Evolutionary conservation across 2,113 vertebrate species (phyloP), one percentile per base, ranked within the genome.

Genomic region (Pipa parva): DNA sequence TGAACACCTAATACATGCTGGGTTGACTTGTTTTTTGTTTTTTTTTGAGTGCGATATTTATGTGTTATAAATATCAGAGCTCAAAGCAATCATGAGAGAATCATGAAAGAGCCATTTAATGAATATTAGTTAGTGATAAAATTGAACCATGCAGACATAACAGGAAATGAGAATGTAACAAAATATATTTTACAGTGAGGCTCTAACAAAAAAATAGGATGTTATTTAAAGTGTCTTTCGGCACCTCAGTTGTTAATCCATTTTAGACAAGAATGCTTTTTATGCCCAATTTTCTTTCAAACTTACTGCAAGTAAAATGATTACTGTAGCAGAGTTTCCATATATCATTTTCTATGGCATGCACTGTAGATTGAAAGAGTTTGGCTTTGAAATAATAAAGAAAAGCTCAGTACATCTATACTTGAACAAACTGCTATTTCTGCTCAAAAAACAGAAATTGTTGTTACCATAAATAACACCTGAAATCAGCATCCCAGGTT

Each of bases 201-300:
- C 46, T 42, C 17, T 24, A 31, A 64, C 63, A 65, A 65, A 55
- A 65, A 29, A 10, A 65, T n/a, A n/a, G n/a, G n/a, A 56, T 65
- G 33, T 45, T 42, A 25, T n/a, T 54, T 57, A 28, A 65, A 46
- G 45, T 13, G 12, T 54, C 51, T 48, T 45, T 65, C 37, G 46
- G 26, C 5, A 25, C 37, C 24, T 24, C 10, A 17, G 26, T 28
- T 31, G 25, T 46, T 57, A 46, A 46, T 57, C 15, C 26, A 42
- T 56, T 65, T 55, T 27, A 42, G 13, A 26, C 24, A 57, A 20
- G 36, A 56, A 64, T 21, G 36, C 9, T 45, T 56, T 56, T 65
- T 45, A 45, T 65, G 52, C 21, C 51, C 51, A 56, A 65, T 65
- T 45, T 65, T 56, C 51, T 45, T 45, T 56, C 25, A 10, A 65